Percentiles rank a stretch among this genome's conserved stretches.
These are phyloP conservation scores for Drosophila subpulchrella DNA, from an alignment of 1,140 invertebrate species.

Conservation along the genomic window DNA sequence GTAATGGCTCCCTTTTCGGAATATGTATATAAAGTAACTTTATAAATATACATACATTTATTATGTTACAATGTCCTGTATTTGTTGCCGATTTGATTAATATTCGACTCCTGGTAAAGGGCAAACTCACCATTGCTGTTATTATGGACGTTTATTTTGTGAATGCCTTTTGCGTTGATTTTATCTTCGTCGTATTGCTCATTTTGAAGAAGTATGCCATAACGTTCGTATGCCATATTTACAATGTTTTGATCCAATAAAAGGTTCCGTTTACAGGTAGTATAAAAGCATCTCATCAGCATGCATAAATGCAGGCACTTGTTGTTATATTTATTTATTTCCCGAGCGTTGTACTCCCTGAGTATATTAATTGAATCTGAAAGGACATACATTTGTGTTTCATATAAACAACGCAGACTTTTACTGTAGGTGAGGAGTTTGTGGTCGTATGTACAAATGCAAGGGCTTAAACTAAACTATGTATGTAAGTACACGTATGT, in stretches of 20 bases:
- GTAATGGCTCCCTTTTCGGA: too few species aligned
- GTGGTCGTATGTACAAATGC: background rate
- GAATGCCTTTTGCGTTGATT: slow-evolving; percentile 43
- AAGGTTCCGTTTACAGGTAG: slow-evolving; percentile 85
- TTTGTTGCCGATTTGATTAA: background rate
- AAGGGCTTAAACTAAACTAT: background rate
- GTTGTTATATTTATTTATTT: background rate
- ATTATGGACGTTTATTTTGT: slow-evolving; percentile 43
- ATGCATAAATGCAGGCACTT: slow-evolving; percentile 3
- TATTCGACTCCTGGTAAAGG: background rate
- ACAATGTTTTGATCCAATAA: slow-evolving; percentile 65
- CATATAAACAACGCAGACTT: slow-evolving; percentile 85
- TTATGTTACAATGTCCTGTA: background rate
- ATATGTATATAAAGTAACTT: too few species aligned
- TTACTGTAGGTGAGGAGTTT: background rate
- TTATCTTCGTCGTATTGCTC: slow-evolving; percentile 61
- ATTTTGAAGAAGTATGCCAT: slow-evolving; percentile 84
- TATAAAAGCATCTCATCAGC: slow-evolving; percentile 1
- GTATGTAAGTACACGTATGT: background rate
- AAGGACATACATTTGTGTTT: background rate
- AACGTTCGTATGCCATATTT: slow-evolving; percentile 82
- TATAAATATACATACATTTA: background rate
- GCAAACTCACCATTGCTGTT: slow-evolving; percentile 63
- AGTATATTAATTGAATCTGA: background rate
- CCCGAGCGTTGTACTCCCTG: background rate